These are phyloP conservation scores for Acrocephalus kingi DNA, from an alignment of 2,113 vertebrate species.

Conservation along the genomic window DNA sequence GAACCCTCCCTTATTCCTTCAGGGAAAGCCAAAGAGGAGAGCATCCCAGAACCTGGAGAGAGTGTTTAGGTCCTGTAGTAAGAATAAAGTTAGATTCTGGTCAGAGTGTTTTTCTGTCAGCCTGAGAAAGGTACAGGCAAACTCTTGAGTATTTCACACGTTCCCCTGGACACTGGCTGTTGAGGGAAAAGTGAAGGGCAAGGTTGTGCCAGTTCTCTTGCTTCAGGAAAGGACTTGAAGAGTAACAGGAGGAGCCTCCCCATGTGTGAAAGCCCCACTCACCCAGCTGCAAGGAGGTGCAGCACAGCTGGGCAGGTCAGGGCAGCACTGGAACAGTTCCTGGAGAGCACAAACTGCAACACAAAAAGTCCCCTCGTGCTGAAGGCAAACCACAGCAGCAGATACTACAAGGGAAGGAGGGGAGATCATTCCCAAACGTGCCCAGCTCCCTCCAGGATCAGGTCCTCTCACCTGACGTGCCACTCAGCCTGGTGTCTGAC, in stretches of 20 bases:
- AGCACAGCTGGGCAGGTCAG: not conserved
- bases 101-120: too few species aligned
- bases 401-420: accelerated
- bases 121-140: not conserved
- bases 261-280: accelerated
- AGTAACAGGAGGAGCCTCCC: not conserved
- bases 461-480: slow-evolving; percentile 20
- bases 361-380: not conserved
- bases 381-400: accelerated
- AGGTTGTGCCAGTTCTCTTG: not conserved
- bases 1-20: not conserved
- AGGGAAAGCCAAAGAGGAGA: not conserved
- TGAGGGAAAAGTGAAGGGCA: not conserved
- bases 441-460: slow-evolving; percentile 7
- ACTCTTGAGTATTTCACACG: accelerated
- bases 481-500: slow-evolving; percentile 35
- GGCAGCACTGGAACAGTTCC: not conserved
- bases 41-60: not conserved
- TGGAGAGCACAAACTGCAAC: not conserved
- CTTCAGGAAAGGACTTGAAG: not conserved
- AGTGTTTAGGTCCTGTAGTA: not conserved
- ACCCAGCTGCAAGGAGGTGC: not conserved
- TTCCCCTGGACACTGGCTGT: not conserved
- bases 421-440: not conserved
- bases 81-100: not conserved